Percentiles rank a stretch among this genome's conserved stretches.
These are phyloP conservation scores for Vidua macroura DNA, from an alignment of 2,113 vertebrate species.

Conservation along the genomic window DNA sequence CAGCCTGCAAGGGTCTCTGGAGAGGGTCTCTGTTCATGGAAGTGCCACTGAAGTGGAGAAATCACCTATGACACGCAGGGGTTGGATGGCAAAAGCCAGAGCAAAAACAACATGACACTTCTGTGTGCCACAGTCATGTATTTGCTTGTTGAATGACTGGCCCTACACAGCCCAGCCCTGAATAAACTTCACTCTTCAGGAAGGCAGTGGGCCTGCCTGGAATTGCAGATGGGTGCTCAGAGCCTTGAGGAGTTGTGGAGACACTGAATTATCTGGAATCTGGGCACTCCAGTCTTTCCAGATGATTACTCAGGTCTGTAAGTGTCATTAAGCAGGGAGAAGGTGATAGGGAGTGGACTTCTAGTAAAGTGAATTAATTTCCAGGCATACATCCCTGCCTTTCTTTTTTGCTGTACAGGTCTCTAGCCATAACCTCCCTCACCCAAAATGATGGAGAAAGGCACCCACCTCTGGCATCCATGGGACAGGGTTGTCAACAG, in stretches of 20 bases:
- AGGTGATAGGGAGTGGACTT: neutral
- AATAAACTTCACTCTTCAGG: neutral
- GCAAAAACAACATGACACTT: neutral
- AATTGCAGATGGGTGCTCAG: neutral
- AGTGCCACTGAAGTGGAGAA: neutral
- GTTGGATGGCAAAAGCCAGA: neutral
- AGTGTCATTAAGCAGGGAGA: neutral
- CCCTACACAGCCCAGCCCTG: neutral
- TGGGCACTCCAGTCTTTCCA: neutral
- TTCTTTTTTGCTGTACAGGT: neutral
- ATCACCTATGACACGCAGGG: accelerated
- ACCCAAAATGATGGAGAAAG: neutral
- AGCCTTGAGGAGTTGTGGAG: neutral
- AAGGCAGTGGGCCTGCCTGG: neutral
- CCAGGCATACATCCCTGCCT: neutral
- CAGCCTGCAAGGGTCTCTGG: neutral
- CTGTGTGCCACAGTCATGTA: neutral
- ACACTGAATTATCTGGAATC: neutral
- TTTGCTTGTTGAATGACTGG: neutral
- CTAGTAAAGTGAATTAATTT: neutral
- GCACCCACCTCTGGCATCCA: constrained; percentile 64
- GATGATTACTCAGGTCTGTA: neutral
- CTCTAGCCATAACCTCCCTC: neutral
- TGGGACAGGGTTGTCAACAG: neutral
- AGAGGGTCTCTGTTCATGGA: neutral